Conservation (phyloP, 1,140 invertebrate species). For the Hycleus cichorii region DNA sequence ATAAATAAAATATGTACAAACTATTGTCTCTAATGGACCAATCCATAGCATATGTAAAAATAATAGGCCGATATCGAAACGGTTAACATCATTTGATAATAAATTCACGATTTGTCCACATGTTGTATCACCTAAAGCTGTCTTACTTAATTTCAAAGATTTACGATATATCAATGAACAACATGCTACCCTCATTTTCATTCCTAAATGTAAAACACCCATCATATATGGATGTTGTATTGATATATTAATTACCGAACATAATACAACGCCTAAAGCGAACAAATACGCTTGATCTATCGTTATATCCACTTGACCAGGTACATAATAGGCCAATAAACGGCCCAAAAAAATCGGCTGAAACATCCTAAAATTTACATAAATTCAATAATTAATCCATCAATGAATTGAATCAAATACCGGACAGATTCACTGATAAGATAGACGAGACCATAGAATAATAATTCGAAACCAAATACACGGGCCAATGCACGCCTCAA, state of each 20-base stretch:
- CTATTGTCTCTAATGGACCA: conserved; percentile 72
- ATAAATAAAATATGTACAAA: conserved; percentile 74
- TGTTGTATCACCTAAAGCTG: conserved; percentile 66
- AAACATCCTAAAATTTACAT: conserved; percentile 25
- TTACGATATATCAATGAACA: conserved; percentile 70
- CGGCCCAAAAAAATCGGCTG: conserved; percentile 35
- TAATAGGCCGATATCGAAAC: conserved; percentile 61
- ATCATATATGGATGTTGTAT: conserved; percentile 75
- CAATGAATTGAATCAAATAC: conserved; percentile 21
- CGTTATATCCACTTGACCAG: conserved; percentile 37
- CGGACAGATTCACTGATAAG: conserved; percentile 35
- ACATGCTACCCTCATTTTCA: conserved; percentile 64
- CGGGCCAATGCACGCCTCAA: conserved; percentile 29
- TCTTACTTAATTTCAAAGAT: conserved; percentile 61
- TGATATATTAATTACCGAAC: conserved; percentile 62
- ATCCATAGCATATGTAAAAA: conserved; percentile 74
- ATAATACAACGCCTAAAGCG: conserved; percentile 60
- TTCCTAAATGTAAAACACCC: conserved; percentile 64
- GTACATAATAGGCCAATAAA: conserved; percentile 32
- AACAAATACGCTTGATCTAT: conserved; percentile 54
- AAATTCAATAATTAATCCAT: background rate
- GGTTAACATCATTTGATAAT: conserved; percentile 74
- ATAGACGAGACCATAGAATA: conserved; percentile 36
- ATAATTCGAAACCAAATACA: conserved; percentile 34
- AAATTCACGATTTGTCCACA: conserved; percentile 81